Evolutionary conservation across 2,113 vertebrate genomes (phyloP).

Genomic region (Dromas ardeola): DNA sequence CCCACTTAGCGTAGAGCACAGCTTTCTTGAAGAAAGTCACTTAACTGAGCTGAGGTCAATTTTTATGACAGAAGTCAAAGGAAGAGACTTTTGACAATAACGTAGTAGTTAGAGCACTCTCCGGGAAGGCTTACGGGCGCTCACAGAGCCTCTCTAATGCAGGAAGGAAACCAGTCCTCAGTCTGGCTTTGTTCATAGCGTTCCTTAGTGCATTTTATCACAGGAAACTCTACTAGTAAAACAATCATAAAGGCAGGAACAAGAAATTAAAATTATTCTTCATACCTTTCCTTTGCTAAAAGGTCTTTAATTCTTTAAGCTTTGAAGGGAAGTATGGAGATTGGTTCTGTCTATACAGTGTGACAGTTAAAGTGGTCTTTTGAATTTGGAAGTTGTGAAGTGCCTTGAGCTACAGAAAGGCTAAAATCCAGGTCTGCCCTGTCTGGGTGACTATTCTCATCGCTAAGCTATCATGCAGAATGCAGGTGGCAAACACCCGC

Average conservation of each 20-base stretch:
- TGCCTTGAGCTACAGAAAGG: background rate
- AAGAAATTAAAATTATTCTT: background rate
- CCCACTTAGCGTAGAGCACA: background rate
- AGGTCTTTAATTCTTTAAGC: background rate
- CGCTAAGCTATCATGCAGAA: background rate
- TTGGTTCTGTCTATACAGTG: accelerated
- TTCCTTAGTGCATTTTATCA: background rate
- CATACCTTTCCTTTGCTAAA: background rate
- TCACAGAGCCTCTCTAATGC: background rate
- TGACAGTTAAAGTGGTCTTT: background rate
- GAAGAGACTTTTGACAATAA: background rate
- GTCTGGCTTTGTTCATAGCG: background rate
- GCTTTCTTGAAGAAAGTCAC: background rate
- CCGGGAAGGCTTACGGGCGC: background rate
- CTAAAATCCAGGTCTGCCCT: background rate
- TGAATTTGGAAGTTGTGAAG: background rate
- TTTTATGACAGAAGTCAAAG: background rate
- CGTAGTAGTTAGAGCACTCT: background rate
- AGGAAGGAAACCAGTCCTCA: background rate
- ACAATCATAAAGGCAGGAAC: background rate
- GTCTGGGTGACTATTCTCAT: background rate
- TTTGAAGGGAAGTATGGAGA: background rate
- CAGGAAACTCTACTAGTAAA: background rate
- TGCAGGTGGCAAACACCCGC: background rate
- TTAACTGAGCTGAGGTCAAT: background rate